Conservation (phyloP, 2,797 vertebrate species). For the Onychomys leucogaster region DNA sequence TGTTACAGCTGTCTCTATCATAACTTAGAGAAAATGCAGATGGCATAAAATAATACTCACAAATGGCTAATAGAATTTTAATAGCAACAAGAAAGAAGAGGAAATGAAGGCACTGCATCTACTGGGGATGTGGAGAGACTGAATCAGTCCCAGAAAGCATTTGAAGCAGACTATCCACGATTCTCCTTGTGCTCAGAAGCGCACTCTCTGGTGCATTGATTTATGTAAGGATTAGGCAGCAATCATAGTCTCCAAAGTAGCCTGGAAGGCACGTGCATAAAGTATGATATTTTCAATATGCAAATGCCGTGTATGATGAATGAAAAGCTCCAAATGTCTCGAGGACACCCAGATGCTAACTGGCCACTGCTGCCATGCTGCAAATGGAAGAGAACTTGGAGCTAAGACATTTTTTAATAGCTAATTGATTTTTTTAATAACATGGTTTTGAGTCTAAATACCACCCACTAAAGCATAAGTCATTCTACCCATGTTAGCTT, state of each 20-base stretch:
- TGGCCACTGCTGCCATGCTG: conserved; percentile 79
- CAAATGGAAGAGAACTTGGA: conserved; percentile 83
- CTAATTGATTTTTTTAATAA: conserved; percentile 87
- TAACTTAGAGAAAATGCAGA: conserved; percentile 88
- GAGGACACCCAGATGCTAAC: conserved; percentile 90
- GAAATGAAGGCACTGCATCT: conserved; percentile 85
- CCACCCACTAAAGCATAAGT: conserved; percentile 81
- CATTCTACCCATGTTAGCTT: conserved; percentile 75
- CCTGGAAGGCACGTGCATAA: conserved; percentile 87
- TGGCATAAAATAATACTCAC: conserved; percentile 89
- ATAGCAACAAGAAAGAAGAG: conserved; percentile 86
- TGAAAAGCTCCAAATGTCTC: conserved; percentile 88
- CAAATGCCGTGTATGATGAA: conserved; percentile 89
- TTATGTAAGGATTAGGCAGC: conserved; percentile 86
- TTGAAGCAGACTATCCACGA: conserved; percentile 73
- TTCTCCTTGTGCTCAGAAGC: conserved; percentile 80
- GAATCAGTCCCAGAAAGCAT: conserved; percentile 74
- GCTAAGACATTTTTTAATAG: conserved; percentile 80
- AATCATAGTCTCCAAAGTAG: conserved; percentile 85
- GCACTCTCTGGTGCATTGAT: conserved; percentile 83
- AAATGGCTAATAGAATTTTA: conserved; percentile 90
- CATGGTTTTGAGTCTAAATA: conserved; percentile 82
- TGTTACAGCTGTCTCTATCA: conserved; percentile 87
- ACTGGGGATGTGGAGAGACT: conserved; percentile 79
- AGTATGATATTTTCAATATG: conserved; percentile 89